Conservation (phyloP, 2,888 invertebrate genomes). For the Trichogramma dendrolimi region DNA sequence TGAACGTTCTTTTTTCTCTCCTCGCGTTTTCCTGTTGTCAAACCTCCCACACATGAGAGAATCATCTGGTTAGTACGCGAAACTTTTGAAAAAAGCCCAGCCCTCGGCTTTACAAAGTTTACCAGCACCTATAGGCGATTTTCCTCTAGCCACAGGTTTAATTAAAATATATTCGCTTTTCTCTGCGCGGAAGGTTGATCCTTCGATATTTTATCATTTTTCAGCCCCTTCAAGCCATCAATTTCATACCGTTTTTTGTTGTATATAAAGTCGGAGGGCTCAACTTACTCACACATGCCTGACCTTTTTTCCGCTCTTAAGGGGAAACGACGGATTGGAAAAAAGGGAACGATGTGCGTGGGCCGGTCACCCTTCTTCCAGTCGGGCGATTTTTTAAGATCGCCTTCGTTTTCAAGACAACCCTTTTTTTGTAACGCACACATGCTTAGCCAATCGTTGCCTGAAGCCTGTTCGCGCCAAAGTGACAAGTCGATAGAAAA, state of each 20-base stretch:
- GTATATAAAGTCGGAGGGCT: too few relatives aligned
- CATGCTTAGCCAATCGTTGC: constrained; percentile 5
- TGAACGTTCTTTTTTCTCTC: too few relatives aligned
- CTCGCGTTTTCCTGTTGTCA: too few relatives aligned
- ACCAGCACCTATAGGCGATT: too few relatives aligned
- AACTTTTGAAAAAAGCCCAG: too few relatives aligned
- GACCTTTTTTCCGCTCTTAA: not conserved
- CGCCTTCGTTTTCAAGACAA: constrained; percentile 18
- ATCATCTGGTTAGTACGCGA: too few relatives aligned
- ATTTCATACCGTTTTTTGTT: constrained; percentile 14
- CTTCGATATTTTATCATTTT: not conserved
- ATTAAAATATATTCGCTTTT: constrained; percentile 25
- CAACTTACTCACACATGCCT: too few relatives aligned
- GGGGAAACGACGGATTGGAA: not conserved
- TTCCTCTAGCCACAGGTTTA: constrained; percentile 13
- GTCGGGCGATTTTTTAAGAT: constrained; percentile 40
- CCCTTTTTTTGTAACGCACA: not conserved
- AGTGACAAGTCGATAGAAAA: constrained; percentile 12
- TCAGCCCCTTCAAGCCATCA: constrained; percentile 16
- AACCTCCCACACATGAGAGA: too few relatives aligned
- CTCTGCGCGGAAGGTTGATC: not conserved
- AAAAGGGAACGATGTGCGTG: constrained; percentile 8
- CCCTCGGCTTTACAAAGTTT: too few relatives aligned
- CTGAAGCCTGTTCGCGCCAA: not conserved
- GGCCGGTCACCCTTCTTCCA: constrained; percentile 36